Evolutionary conservation across 2,888 invertebrate genomes (phyloP), one percentile per base, ranked within the genome.

Genomic region (Archips xylosteana): DNA sequence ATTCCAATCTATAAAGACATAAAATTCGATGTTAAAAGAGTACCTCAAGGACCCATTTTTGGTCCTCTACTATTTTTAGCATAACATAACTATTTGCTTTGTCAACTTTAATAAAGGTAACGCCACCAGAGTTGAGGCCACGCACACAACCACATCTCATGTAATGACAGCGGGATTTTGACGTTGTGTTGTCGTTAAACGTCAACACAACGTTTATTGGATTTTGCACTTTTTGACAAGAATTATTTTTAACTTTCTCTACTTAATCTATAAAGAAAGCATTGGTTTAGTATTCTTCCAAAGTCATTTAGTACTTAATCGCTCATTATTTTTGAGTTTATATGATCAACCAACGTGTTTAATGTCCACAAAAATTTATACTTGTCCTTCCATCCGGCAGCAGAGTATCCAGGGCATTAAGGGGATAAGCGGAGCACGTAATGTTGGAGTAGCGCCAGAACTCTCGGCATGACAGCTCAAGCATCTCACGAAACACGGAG

Each of bases 371-470:
- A 23, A 49, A n/a, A 54, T 15, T 80, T 96, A 95, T 94, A 99
- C 99, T 99, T 78, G 99, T 99, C 80, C 97, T 95, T 69, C 99
- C 99, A 92, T 98, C 98, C 5, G 99, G 98, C 74, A 98, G 94
- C 75, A 99, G 96, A 0, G 99, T 99, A 88, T 99, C 99, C 82
- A 99, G 94, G 2, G 99, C 99, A 88, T 98, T 99, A 69, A 99
- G 94, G 0, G 99, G 99, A 90, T 99, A 99, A 4, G 98, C 99
- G 0, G 99, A 99, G 90, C 99, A 99, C 10, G 99, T 99, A 81
- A 99, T 99, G 87, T 99, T 99, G 85, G 99, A 99, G 94, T 99
- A 99, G 68, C 99, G 95, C 99, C 99, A 99, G 92, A 99, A 99
- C 92, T 99, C 99, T 87, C 98, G 95, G 13, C 97, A 97, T 10